A percentile compares a stretch with the other conserved stretches of the same genome.
phyloP scores from a whole-genome alignment of 2,888 invertebrate species.

The Anaspis maculata region DNA sequence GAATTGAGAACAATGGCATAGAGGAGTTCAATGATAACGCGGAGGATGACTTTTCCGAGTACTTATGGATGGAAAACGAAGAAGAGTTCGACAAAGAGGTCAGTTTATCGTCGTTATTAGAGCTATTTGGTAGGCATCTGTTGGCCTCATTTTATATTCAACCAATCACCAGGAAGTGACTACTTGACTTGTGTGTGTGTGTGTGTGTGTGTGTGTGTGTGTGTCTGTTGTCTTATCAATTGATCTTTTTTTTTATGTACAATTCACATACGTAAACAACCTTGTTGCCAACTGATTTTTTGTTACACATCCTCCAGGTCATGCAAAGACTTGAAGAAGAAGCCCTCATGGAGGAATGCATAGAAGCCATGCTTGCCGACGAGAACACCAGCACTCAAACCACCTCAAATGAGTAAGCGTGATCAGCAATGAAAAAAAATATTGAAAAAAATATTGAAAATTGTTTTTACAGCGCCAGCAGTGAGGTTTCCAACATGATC shows the following conservation, averaged over 20 bases:
- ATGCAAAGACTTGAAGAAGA: constrained; percentile 81
- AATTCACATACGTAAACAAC: no score
- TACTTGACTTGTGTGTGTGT: no score
- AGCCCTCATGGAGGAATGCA: constrained; percentile 79
- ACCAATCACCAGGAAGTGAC: no score
- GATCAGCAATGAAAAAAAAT: constrained; percentile 1
- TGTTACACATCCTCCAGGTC: constrained; percentile 53
- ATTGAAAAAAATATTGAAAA: no score
- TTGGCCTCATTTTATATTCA: no score
- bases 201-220: no score
- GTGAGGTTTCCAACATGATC: constrained; percentile 30
- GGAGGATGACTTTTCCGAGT: constrained; percentile 76
- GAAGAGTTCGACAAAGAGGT: constrained; percentile 90
- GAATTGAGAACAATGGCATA: constrained; percentile 28
- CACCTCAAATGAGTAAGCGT: constrained; percentile 19
- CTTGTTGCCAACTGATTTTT: no score
- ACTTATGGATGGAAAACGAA: constrained; percentile 92
- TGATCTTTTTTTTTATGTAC: no score
- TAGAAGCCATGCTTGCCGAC: constrained; percentile 75
- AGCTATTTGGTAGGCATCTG: background rate
- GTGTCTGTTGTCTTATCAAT: no score
- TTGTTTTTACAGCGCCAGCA: constrained; percentile 17
- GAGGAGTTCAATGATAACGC: constrained; percentile 43
- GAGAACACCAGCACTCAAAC: constrained; percentile 48
- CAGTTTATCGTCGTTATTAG: constrained; percentile 9